Base-by-base conservation (phyloP, 2,797 vertebrate species). In the Sebastes vulpes region DNA sequence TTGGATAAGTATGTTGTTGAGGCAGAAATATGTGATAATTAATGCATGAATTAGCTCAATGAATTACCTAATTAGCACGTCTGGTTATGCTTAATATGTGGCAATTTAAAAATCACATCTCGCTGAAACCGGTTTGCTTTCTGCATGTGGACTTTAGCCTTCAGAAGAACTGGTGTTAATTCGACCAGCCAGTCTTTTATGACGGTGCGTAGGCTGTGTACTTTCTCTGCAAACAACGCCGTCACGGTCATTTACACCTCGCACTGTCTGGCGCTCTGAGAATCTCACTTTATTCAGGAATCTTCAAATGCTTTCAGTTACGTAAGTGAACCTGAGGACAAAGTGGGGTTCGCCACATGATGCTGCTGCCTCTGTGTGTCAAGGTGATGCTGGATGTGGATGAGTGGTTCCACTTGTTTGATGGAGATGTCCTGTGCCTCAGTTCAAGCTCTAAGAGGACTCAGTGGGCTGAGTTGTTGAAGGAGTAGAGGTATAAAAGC, bases 61-160 rank as follows among this genome's bases (percentile, higher is more conserved):
- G 56, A 26, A 63, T 57, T 9, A 9, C 26, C 65, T 71, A 23
- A 82, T 84, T 73, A 65, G 63, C 60, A 38, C 9, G 2, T 75
- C 64, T 74, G 60, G 1, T 38, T 77, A 29, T 59, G 72, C 14
- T 59, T 16, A n/a, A 42, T 52, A 35, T 60, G 60, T 50, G 79
- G 29, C n/a, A 66, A n/a, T 82, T 57, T 65, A 48, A n/a, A n/a
- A 66, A n/a, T 56, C 29, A 1, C 2, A 3, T 67, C 23, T 56
- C 14, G 1, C 20, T 35, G 26, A 25, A 46, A 7, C 3, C 31
- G 1, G 3, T 50, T 77, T 50, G 20, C 26, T 66, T 74, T 50
- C 28, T 11, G 16, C 35, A 25, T 7, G 0, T 3, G 28, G 25
- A 60, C 20, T 73, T 9, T 1, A 21, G 14, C 57, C 31, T 52